Conservation (phyloP, 2,797 vertebrate species). For the Harpagifer antarcticus region DNA sequence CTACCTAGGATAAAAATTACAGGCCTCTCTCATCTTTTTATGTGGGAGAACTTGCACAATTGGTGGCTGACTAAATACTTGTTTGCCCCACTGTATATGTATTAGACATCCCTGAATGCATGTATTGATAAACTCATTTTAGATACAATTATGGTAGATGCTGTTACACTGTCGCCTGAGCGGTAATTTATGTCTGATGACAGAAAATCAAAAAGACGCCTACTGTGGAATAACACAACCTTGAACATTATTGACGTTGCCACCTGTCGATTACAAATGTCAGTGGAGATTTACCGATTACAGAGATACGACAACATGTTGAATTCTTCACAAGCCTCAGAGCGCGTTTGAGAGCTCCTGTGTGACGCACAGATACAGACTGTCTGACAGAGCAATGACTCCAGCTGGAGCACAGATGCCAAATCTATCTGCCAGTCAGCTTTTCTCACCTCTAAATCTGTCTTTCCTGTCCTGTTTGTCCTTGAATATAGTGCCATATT, state of each 20-base stretch:
- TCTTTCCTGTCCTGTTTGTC: constrained; percentile 47
- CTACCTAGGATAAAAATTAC: too few relatives aligned
- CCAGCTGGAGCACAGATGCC: constrained; percentile 51
- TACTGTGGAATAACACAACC: constrained; percentile 6
- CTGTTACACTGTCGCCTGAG: neutral
- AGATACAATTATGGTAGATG: constrained; percentile 1
- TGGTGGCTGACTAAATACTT: too few relatives aligned
- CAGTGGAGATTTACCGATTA: constrained; percentile 1
- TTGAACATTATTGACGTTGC: neutral
- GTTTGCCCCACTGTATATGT: neutral
- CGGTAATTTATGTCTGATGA: constrained; percentile 5
- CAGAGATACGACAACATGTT: constrained; percentile 19
- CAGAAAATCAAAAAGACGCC: constrained; percentile 8
- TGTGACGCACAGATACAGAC: neutral
- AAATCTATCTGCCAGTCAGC: constrained; percentile 36
- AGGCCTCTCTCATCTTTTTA: too few relatives aligned
- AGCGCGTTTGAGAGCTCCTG: constrained; percentile 27
- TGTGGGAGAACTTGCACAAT: too few relatives aligned
- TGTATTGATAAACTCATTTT: neutral
- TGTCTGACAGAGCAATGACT: constrained; percentile 39
- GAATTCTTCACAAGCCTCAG: constrained; percentile 10
- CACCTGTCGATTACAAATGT: neutral
- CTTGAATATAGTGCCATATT: constrained; percentile 25
- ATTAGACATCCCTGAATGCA: neutral
- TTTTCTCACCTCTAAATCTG: constrained; percentile 60